These are phyloP conservation scores for Tetranychus urticae DNA, from an alignment of 1,140 invertebrate genomes.

Conservation along the genomic window DNA sequence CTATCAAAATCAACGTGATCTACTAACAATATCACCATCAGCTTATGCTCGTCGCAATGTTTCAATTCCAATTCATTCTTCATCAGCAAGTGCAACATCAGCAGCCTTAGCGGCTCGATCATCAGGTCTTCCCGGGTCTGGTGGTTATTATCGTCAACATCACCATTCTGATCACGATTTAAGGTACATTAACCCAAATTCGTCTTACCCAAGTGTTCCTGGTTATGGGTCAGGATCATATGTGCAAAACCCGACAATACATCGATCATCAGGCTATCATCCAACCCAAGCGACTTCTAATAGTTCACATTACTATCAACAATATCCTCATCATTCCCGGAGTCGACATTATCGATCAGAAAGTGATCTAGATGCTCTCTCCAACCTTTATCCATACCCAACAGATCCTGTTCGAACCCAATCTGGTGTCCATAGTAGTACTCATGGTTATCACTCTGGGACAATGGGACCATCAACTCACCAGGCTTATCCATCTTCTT, in stretches of 20 bases:
- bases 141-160: background rate
- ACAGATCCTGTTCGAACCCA: background rate
- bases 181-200: background rate
- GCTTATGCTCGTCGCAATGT: background rate
- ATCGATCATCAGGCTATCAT: background rate
- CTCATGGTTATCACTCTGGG: no score
- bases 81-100: background rate
- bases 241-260: background rate
- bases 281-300: background rate
- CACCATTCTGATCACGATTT: background rate
- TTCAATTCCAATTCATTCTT: background rate
- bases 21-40: background rate
- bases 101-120: background rate
- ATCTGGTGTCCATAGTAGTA: no score
- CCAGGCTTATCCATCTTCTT: no score
- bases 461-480: no score
- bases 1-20: background rate
- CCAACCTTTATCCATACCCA: background rate
- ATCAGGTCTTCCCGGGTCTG: no score
- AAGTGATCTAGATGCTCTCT: conserved; percentile 1
- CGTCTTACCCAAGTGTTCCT: background rate
- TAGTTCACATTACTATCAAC: background rate
- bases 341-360: background rate
- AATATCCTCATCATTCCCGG: background rate
- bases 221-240: background rate